Base-by-base conservation (phyloP, 2,888 invertebrate genomes). In the Acleris emargana region DNA sequence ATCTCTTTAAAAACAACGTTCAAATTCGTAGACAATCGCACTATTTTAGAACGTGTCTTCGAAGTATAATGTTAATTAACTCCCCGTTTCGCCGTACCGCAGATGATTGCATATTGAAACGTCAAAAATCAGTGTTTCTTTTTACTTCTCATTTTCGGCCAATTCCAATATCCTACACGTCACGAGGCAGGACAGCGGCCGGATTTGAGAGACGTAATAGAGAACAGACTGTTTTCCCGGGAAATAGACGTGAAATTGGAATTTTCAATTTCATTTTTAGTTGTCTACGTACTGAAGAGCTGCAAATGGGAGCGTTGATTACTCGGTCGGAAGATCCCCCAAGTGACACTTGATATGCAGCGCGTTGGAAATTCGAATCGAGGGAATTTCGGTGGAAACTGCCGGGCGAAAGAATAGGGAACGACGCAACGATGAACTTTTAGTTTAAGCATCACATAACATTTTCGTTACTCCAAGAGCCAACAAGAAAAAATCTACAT, bases 41-140 rank as follows among this genome's bases (percentile, higher is more conserved):
- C 50, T 43, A 54, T 64, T 60, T 64, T 60, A 45, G 64, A 70
- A 67, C 69, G 71, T 73, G 71, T 78, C 76, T 75, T 70, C 73
- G 74, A 69, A 76, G 71, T 73, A 66, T 76, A 72, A 75, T 77
- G 79, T 84, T 87, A 87, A 88, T 89, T 86, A 85, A 85, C 78
- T 76, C 70, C 75, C 77, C 74, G 79, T 75, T 80, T 79, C 77
- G 75, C 68, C 72, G 71, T 70, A 74, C 73, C 76, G 78, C 75
- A 83, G 87, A 84, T 87, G 90, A 91, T 89, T 91, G 90, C 88
- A 91, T 91, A 91, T 91, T 89, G 91, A 86, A 90, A 89, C 76
- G 91, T 91, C 91, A 89, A 86, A 88, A 87, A 84, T 84, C 81
- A 79, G 80, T 82, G 82, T 89, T 91, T 89, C 90, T 91, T 91